Base-by-base conservation (phyloP, 2,113 vertebrate genomes). In the Albula goreensis region DNA sequence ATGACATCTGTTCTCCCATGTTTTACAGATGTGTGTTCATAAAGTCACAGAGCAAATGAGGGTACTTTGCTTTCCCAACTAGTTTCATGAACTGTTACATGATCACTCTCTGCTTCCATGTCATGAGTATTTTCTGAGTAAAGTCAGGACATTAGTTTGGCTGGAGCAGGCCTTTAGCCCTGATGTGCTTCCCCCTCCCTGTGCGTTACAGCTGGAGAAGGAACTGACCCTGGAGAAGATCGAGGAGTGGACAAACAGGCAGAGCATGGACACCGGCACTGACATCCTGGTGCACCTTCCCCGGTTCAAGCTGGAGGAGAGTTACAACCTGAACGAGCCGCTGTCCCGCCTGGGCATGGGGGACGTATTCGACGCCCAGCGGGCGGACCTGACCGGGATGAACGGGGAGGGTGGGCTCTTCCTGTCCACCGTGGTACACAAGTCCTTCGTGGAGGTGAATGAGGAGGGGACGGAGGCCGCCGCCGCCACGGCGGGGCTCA, bases 391-490 rank as follows among this genome's bases (percentile, higher is more conserved):
- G 89, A 97, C 97, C 0, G 97, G 97, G 49, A 98, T 99, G 93
- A 97, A 96, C 31, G 95, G 91, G 25, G 49, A 92, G 17, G 80
- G 49, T 0, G 94, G 96, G 50, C 96, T 99, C 85, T 97, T 92
- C 84, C 88, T 99, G 83, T 99, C 98, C 0, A 91, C 96, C 49
- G 91, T 98, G 86, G 90, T 95, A 57, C 98, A 99, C 92, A 98
- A 98, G 90, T 94, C 97, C 83, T 98, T 97, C 48, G 94, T 96
- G 50, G 98, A 99, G 83, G 97, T 99, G 88, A 99, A 98, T 0
- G 98, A 99, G 92, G 97, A 98, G 86, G 98, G 98, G 22, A 98
- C 97, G 0, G 97, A 99, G 91, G 98, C 98, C 0, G 97, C 97
- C 0, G 98, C 96, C 0, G 97, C 97, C 88, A 98, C 97, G 0